These are phyloP conservation scores for Philonicus albiceps DNA, from an alignment of 2,888 invertebrate genomes.

Conservation along the genomic window DNA sequence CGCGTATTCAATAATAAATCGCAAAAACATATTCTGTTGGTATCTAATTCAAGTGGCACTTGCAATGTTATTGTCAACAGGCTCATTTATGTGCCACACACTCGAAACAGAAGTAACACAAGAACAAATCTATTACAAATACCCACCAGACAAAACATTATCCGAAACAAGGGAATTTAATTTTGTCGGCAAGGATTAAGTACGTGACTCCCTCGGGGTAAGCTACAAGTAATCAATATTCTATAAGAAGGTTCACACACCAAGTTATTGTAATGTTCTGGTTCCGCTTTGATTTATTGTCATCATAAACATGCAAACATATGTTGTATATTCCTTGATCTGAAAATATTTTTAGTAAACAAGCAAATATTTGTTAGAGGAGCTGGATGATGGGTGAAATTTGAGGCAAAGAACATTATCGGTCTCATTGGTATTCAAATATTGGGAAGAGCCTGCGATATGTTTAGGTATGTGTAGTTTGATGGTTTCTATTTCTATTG, in stretches of 20 bases:
- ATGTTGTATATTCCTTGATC: neutral
- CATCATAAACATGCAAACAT: neutral
- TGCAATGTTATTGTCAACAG: neutral
- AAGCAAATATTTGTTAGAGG: neutral
- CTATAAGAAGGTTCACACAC: neutral
- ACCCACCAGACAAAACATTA: neutral
- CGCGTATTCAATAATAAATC: neutral
- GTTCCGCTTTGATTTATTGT: neutral
- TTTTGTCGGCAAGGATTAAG: neutral
- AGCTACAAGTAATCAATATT: neutral
- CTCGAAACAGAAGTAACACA: neutral
- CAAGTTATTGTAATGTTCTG: neutral
- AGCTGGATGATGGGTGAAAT: neutral
- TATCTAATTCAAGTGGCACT: neutral
- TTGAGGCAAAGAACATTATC: neutral
- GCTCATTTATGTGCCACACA: neutral
- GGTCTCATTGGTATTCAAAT: neutral
- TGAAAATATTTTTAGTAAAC: neutral
- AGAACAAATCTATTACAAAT: neutral
- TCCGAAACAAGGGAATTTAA: neutral
- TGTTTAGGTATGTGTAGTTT: neutral
- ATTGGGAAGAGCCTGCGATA: neutral
- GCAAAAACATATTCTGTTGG: too few relatives aligned
- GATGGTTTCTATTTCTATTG: neutral
- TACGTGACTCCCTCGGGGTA: neutral